phyloP scores from a whole-genome alignment of 2,888 invertebrate genomes.

The Epinotia bilunana region DNA sequence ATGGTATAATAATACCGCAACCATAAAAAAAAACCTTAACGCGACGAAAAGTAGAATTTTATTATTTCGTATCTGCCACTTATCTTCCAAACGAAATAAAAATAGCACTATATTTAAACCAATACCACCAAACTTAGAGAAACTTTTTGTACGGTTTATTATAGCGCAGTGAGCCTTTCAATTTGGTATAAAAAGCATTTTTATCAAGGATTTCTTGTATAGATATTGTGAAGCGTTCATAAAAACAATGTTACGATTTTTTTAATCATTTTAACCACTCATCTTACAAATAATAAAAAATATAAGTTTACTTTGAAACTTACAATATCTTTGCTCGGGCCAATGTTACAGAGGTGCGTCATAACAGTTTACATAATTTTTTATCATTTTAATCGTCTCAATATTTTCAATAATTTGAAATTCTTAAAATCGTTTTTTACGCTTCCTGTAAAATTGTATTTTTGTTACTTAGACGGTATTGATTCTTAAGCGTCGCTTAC shows the following conservation, averaged over 20 bases:
- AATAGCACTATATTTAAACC: not conserved
- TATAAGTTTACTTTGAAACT: not conserved
- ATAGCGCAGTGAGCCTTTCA: not conserved
- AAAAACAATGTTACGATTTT: too few species aligned
- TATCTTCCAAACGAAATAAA: not conserved
- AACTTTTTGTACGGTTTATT: conserved; percentile 2
- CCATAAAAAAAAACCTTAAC: not conserved
- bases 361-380: not conserved
- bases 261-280: too few species aligned
- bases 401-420: conserved; percentile 2
- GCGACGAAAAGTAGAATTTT: too few species aligned
- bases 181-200: conserved; percentile 8
- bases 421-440: not conserved
- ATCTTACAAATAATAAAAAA: not conserved
- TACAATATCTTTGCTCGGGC: too few species aligned
- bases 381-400: not conserved
- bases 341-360: too few species aligned
- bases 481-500: conserved; percentile 3
- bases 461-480: conserved; percentile 7
- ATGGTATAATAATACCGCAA: too few species aligned
- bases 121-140: not conserved
- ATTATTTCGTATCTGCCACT: not conserved
- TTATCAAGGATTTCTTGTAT: not conserved
- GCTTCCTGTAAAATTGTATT: not conserved
- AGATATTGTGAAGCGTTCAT: too few species aligned